Base-by-base conservation (phyloP, 2,888 invertebrate species). In the Aquatica leii region DNA sequence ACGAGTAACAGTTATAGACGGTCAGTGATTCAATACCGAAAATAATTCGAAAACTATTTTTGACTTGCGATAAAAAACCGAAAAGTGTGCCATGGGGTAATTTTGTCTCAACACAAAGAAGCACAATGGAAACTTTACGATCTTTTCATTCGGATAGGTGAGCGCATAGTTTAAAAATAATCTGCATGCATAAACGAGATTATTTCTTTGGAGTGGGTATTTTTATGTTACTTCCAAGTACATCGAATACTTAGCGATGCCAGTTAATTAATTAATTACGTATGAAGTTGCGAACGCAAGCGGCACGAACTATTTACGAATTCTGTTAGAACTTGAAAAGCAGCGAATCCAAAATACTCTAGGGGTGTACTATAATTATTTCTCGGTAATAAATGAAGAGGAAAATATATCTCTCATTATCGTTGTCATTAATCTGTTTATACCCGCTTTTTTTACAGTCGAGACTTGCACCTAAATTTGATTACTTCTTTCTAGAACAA, bases 81-180 rank as follows among this genome's bases (percentile, higher is more conserved):
- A 12, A 54, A 51, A 43, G 9, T 52, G 49, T 55, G 56, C 35
- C 51, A 64, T 64, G 64, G 64, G 64, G 59, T 64, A 64, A 64
- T 59, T 59, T 52, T 50, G 35, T 54, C 49, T 53, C 51, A 14
- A 41, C 37, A 18, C 54, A 14, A 60, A 46, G 34, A 49, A 56
- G 59, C 50, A 65, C 56, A 64, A 68, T 68, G 68, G 66, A 68
- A 64, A 59, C 66, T 50, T 51, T 61, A 20, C 58, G 64, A 57
- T 58, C 64, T 66, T 66, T 62, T 49, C 64, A 62, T 59, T 57
- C 51, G 41, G 68, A 68, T 53, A 66, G 68, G 68, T 68, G 54
- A 68, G 68, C 60, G 49, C 35, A 52, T 48, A 20, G 20, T 14
- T 51, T 59, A 59, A 43, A 59, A 59, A 59, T 59, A 59, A 21